Evolutionary conservation across 2,113 vertebrate species (phyloP), one percentile per base, ranked within the genome.

Genomic region (Aleadryas rufinucha): DNA sequence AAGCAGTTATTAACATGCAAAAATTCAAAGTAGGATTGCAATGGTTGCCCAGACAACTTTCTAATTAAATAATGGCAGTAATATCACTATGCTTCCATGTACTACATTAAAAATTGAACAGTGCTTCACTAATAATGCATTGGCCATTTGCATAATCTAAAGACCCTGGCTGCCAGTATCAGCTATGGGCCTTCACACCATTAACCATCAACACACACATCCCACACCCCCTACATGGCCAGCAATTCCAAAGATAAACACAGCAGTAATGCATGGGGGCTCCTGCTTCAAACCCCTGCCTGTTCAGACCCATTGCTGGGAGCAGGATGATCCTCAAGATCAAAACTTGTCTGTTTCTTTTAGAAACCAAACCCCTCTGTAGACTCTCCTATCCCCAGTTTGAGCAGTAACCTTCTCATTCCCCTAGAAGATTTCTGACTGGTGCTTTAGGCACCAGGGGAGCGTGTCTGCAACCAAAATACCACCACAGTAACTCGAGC

Each of bases 61-160:
- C 93, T 95, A 92, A 95, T 90, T 89, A 93, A 96, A 96, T 95
- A 96, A 96, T 93, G 93, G 80, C 84, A 87, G 80, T 61, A 96
- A 84, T 84, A 94, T 79, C 92, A 93, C 72, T 57, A 28, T 28
- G 69, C 77, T 82, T 68, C 74, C 94, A 81, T 92, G 90, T 92
- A 95, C 57, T 57, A 39, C 88, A 93, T 94, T 94, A 97, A 96
- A 96, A 93, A 97, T 84, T 94, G 86, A 97, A 64, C 83, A 79
- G 37, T 61, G 53, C 81, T 86, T 94, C 80, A 81, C 95, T 91
- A 82, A 93, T 84, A 96, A 84, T 53, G 83, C 83, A 87, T 37
- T 65, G 92, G 66, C 60, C 86, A 75, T 94, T 88, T 94, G 72
- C 95, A 95, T 95, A 95, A 76, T 59, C 60, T n/a, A 13, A 84